Conservation (phyloP, 1,140 invertebrate genomes). For the Physella acuta region DNA sequence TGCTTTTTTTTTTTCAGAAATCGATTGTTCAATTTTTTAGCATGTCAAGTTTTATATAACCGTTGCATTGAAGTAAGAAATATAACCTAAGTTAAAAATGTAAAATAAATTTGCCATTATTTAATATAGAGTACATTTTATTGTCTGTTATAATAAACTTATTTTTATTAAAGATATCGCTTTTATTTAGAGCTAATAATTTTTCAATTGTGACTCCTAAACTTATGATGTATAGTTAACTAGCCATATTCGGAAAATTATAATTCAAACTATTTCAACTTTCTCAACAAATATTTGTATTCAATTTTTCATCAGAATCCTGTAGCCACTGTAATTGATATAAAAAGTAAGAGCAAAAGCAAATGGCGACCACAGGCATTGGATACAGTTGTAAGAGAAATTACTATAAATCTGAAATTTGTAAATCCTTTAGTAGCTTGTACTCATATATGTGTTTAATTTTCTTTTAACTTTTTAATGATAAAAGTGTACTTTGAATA, state of each 20-base stretch:
- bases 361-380: conserved; percentile 95
- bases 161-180: too few species aligned
- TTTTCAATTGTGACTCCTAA: too few species aligned
- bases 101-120: too few species aligned
- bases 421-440: neutral
- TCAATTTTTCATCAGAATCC: conserved; percentile 66
- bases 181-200: too few species aligned
- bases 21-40: conserved; percentile 83
- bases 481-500: neutral
- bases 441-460: neutral
- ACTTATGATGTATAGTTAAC: too few species aligned
- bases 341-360: conserved; percentile 85
- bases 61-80: conserved; percentile 63
- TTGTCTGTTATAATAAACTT: too few species aligned
- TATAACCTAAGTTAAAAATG: too few species aligned
- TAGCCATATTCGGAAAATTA: too few species aligned
- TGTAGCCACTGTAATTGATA: conserved; percentile 76
- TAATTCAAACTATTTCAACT: too few species aligned
- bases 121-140: too few species aligned
- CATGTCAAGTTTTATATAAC: conserved; percentile 78
- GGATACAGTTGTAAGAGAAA: conserved; percentile 84
- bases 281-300: too few species aligned
- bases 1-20: conserved; percentile 62
- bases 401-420: neutral
- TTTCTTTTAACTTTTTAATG: neutral